Evolutionary conservation across 2,797 vertebrate genomes (phyloP), one percentile per base, ranked within the genome.

Genomic region (Crypturellus tataupa): DNA sequence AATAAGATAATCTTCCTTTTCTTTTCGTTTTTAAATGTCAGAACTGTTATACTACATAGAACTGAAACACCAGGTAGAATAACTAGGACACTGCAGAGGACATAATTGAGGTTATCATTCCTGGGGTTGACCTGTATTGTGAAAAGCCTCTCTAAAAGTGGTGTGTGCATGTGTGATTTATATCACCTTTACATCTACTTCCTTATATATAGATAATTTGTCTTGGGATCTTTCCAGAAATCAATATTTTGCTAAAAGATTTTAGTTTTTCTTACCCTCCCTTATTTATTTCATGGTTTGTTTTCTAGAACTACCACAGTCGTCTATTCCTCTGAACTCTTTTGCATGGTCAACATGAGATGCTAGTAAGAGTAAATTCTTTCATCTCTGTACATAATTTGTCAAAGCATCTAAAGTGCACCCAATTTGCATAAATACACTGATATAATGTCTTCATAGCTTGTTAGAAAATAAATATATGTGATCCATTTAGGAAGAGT

Each of bases 61-160:
- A 63, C 42, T 92, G 81, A 93, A 47, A 78, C 29, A 85, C 39
- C 44, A 55, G 51, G 58, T 18, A 3, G 18, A 89, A 89, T 85
- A 96, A 94, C 51, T 88, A 89, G 93, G 95, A 71, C 89, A 80
- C 29, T 53, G 33, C 37, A 59, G 79, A 94, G 88, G 78, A 91
- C 86, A 47, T 42, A 71, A 88, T 75, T 75, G 83, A 95, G 91
- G 87, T 94, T 91, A 89, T 37, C 46, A 55, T 89, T 71, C 65
- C 71, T 46, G 40, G 55, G 51, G 37, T 75, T 94, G 82, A 88
- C 87, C 83, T 91, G 47, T 73, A 85, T 40, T 87, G 47, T 68
- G 63, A 82, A 94, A 93, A 83, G 35, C 40, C 42, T 90, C 29
- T 47, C 40, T 67, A 20, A 40, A 56, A n/a, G 0, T 60, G 8